Conservation (phyloP, 2,888 invertebrate genomes). For the Panopea generosa region DNA sequence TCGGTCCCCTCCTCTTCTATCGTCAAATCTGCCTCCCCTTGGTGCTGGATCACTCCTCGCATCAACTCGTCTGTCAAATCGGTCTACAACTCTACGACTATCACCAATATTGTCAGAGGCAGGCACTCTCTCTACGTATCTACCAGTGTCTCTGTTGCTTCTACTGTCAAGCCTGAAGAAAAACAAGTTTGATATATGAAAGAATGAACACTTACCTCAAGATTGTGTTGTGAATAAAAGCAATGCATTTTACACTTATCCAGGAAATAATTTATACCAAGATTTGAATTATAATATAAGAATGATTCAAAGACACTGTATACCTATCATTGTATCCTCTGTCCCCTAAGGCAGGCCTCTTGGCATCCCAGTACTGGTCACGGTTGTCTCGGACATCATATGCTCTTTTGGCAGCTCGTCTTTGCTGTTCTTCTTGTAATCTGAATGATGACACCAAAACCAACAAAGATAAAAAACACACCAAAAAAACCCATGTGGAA, state of each 20-base stretch:
- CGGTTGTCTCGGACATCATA: slow-evolving; percentile 64
- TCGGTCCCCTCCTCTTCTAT: slow-evolving; percentile 56
- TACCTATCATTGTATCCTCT: slow-evolving; percentile 65
- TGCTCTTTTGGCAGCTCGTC: slow-evolving; percentile 73
- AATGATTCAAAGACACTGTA: too few species aligned
- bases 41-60: slow-evolving; percentile 10
- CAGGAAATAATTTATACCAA: too few species aligned
- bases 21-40: slow-evolving; percentile 54
- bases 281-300: too few species aligned
- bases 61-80: slow-evolving; percentile 49
- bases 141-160: slow-evolving; percentile 37
- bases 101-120: slow-evolving; percentile 29
- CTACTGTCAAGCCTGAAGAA: slow-evolving; percentile 36
- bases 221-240: too few species aligned
- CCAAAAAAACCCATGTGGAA: too few species aligned
- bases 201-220: too few species aligned
- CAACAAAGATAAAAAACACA: neutral
- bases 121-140: slow-evolving; percentile 57
- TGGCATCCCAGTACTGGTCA: slow-evolving; percentile 70
- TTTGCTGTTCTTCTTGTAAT: slow-evolving; percentile 69
- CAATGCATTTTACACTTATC: too few species aligned
- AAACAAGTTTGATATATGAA: slow-evolving; percentile 1
- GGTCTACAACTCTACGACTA: slow-evolving; percentile 48
- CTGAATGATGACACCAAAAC: slow-evolving; percentile 44
- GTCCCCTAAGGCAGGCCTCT: slow-evolving; percentile 65